phyloP scores from a whole-genome alignment of 2,797 vertebrate genomes.

The Sebastes goodei region DNA sequence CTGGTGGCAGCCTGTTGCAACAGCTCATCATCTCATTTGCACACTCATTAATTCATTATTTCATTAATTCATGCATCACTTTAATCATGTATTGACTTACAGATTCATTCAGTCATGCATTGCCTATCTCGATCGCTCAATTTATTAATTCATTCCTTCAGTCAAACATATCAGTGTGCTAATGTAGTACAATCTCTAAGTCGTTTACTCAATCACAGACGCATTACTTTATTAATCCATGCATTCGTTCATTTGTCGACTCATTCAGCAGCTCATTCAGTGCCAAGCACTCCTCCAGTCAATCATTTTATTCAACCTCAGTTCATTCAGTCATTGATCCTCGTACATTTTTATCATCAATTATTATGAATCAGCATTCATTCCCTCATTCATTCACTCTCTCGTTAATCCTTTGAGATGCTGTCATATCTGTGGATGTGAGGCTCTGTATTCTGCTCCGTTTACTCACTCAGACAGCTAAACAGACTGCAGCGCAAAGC shows the following conservation, averaged over 20 bases:
- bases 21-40: neutral
- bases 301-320: neutral
- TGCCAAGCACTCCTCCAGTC: neutral
- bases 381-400: neutral
- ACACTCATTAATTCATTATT: neutral
- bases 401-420: neutral
- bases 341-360: neutral
- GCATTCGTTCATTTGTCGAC: neutral
- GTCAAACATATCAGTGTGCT: neutral
- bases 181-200: neutral
- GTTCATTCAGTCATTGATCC: neutral
- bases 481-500: constrained; percentile 30
- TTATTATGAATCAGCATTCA: neutral
- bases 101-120: neutral
- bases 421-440: neutral
- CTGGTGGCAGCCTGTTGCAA: neutral
- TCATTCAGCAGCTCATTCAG: neutral
- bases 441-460: neutral
- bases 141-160: neutral
- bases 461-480: constrained; percentile 7
- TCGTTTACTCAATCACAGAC: neutral
- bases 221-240: neutral
- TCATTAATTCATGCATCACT: neutral
- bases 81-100: neutral
- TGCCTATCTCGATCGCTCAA: neutral